Evolutionary conservation across 2,888 invertebrate genomes (phyloP), one percentile per base, ranked within the genome.

Genomic region (Ischnus inquisitorius): DNA sequence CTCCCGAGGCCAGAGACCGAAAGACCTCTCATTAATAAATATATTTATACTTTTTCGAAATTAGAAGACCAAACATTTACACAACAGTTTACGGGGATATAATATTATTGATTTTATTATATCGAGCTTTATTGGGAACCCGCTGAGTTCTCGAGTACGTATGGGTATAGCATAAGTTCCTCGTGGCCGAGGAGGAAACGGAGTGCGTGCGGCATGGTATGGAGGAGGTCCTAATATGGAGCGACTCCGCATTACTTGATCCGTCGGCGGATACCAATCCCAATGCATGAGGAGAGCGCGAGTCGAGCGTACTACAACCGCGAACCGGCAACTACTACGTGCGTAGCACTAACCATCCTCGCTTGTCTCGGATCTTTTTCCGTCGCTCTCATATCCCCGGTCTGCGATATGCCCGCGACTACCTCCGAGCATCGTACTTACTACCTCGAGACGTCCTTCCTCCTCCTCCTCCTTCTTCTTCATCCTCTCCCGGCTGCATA

Each of bases 231-330:
- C 92, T 90, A 92, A 92, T 92, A 92, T 91, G 92, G 92, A 86
- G 86, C 88, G 92, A 90, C 90, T 90, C 90, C 89, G 89, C 92
- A 91, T 91, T 92, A 89, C 89, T 90, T 88, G 91, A 90, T 88
- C 89, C 89, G 83, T 85, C 75, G 75, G 85, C 79, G 88, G 88
- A 88, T 88, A 88, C 86, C 86, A 79, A 62, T 71, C 60, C 22
- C 22, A 57, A n/a, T 77, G 71, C 75, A 65, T 51, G 54, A 82
- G 68, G 76, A 80, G 78, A 76, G 79, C 67, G 78, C 67, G 34
- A 28, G 72, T 67, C 43, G 62, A 51, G 76, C 74, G 64, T 51
- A 62, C 69, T 71, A 10, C 77, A 69, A 34, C 39, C 39, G 48
- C 69, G 39, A 60, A 69, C 62, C 54, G 60, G 75, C 82, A 69